Conservation (phyloP, 2,888 invertebrate genomes). For the Escarpia spicata region DNA sequence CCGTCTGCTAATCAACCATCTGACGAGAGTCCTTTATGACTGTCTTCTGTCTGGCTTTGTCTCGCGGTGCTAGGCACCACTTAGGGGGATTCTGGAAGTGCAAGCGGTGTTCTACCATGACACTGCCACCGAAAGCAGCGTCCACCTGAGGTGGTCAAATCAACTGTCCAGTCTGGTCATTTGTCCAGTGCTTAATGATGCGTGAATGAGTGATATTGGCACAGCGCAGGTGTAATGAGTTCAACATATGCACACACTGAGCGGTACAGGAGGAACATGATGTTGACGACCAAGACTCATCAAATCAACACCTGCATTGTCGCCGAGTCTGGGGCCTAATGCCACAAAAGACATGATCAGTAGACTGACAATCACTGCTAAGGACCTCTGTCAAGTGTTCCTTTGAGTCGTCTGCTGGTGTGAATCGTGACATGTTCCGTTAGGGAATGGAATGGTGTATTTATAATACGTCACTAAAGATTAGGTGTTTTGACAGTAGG, state of each 20-base stretch:
- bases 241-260: not conserved
- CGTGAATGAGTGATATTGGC: not conserved
- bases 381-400: slow-evolving; percentile 1
- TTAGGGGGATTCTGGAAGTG: not conserved
- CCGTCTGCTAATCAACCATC: not conserved
- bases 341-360: not conserved
- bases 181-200: not conserved
- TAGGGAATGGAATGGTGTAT: not conserved
- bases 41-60: not conserved
- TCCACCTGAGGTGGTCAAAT: slow-evolving; percentile 9
- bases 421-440: not conserved
- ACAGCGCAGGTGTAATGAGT: slow-evolving; percentile 8
- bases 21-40: not conserved
- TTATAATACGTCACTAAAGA: not conserved
- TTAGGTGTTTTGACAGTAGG: not conserved
- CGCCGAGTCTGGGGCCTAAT: not conserved
- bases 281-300: not conserved
- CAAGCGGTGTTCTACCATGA: not conserved
- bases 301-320: slow-evolving; percentile 13
- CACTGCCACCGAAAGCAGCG: not conserved
- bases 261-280: not conserved
- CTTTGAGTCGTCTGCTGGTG: not conserved
- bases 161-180: not conserved
- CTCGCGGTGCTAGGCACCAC: slow-evolving; percentile 1
- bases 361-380: not conserved